These are phyloP conservation scores for Phortica magna DNA, from an alignment of 2,888 invertebrate species.

Conservation along the genomic window DNA sequence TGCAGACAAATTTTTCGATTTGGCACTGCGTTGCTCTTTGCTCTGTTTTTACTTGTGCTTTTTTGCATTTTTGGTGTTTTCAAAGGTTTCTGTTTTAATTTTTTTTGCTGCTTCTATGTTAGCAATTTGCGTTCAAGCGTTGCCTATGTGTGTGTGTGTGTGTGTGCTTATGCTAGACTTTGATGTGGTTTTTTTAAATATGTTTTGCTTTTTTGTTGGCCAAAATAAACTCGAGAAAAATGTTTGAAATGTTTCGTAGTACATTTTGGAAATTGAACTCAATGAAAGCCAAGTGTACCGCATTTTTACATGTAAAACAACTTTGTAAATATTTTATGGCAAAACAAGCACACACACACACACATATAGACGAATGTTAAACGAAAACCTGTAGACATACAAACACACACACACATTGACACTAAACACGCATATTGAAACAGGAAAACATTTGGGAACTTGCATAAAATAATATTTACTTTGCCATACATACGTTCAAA, in stretches of 20 bases:
- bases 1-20: neutral
- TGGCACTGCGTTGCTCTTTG: no score
- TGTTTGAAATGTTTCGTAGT: constrained; percentile 58
- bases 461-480: constrained; percentile 68
- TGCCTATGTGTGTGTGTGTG: constrained; percentile 13
- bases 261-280: constrained; percentile 68
- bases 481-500: constrained; percentile 44
- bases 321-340: constrained; percentile 26
- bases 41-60: neutral
- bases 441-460: constrained; percentile 52
- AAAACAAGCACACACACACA: constrained; percentile 3
- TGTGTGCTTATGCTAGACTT: constrained; percentile 62
- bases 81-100: neutral
- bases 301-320: constrained; percentile 35
- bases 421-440: neutral
- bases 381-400: neutral
- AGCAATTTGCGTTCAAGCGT: constrained; percentile 17
- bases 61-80: constrained; percentile 14
- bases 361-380: neutral
- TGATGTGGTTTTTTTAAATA: constrained; percentile 59
- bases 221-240: constrained; percentile 31
- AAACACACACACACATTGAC: neutral
- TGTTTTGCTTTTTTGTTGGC: no score
- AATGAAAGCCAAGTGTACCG: constrained; percentile 58
- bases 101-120: neutral